Evolutionary conservation across 2,888 invertebrate genomes (phyloP).

Genomic region (Steinernema hermaphroditum): DNA sequence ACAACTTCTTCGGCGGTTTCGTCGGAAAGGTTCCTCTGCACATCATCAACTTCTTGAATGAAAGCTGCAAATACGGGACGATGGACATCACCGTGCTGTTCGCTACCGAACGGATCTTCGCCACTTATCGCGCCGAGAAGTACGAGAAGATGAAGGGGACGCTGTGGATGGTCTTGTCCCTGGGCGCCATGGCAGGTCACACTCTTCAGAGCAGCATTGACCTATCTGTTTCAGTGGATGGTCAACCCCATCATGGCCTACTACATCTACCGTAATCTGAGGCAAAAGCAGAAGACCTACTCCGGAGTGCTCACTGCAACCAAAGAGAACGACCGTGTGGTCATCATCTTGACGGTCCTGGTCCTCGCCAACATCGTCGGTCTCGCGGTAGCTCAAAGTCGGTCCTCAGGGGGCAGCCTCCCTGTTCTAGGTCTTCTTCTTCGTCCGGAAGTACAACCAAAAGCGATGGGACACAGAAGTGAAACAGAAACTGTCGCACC

Average conservation of each 20-base stretch:
- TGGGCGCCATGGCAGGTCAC: neutral
- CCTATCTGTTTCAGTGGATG: neutral
- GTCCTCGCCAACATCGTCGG: neutral
- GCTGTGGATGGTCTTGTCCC: neutral
- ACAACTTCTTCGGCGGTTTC: neutral
- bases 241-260: neutral
- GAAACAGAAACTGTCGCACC: neutral
- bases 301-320: neutral
- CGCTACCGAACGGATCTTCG: neutral
- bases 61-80: neutral
- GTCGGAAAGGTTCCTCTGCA: neutral
- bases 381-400: neutral
- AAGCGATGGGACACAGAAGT: neutral
- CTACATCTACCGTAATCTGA: neutral
- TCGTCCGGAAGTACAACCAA: neutral
- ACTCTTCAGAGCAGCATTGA: neutral
- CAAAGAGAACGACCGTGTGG: neutral
- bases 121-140: neutral
- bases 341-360: neutral
- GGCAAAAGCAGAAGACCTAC: neutral
- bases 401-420: too few species aligned
- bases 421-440: neutral
- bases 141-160: slow-evolving; percentile 4
- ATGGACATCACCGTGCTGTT: neutral
- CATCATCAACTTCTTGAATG: neutral